Conservation (phyloP, 30 jellyfish, hydroid and myxozoan genomes). For the Hydractinia echinata region DNA sequence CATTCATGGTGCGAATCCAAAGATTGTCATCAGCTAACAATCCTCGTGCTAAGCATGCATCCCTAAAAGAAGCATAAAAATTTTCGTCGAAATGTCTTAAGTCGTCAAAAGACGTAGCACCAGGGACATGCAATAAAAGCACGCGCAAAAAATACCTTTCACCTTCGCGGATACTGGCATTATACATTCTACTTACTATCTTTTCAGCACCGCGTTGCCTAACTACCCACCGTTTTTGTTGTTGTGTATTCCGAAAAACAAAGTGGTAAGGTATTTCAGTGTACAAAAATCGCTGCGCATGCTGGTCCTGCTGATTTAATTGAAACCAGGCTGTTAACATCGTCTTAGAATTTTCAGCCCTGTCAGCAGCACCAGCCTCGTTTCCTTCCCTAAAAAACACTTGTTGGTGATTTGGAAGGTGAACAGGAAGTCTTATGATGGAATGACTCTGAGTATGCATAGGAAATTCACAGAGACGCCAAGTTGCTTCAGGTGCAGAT, state of each 20-base stretch:
- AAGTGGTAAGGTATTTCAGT: constrained; percentile 41
- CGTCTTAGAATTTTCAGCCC: not conserved
- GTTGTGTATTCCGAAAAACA: not conserved
- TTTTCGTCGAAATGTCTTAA: constrained; percentile 47
- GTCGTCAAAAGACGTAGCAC: constrained; percentile 67
- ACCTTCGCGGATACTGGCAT: constrained; percentile 33
- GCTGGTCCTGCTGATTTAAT: constrained; percentile 27
- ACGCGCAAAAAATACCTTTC: constrained; percentile 47
- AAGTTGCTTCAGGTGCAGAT: constrained; percentile 52
- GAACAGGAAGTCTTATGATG: constrained; percentile 59
- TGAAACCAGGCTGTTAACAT: constrained; percentile 47
- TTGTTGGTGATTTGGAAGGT: constrained; percentile 41
- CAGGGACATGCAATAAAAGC: constrained; percentile 28
- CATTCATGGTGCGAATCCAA: no score
- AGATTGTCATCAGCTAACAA: constrained; percentile 45
- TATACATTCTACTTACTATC: constrained; percentile 41
- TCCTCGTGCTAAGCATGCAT: constrained; percentile 47
- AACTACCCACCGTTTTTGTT: constrained; percentile 5
- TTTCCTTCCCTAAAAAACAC: constrained; percentile 32
- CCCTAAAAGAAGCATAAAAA: constrained; percentile 47
- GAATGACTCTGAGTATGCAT: constrained; percentile 34
- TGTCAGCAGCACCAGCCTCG: constrained; percentile 13
- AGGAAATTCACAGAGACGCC: constrained; percentile 40
- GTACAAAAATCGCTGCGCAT: constrained; percentile 35
- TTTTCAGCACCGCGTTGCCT: constrained; percentile 32